Base-by-base conservation (phyloP, 2,797 vertebrate species). In the Megalops cyprinoides region DNA sequence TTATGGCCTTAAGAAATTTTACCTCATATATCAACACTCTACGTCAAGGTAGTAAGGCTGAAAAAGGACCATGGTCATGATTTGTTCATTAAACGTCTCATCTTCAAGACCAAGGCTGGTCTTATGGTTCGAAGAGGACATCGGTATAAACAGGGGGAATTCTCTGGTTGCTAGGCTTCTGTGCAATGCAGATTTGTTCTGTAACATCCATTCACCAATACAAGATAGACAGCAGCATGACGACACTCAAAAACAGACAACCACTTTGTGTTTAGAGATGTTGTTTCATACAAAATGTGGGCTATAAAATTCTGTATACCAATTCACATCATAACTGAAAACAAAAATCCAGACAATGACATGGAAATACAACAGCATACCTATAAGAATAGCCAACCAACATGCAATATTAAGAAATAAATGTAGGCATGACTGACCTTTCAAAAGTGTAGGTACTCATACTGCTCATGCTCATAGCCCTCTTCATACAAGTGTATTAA, bases 261-360 rank as follows among this genome's bases (percentile, higher is more conserved):
- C 58, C 58, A 60, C 10, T 28, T 10, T 65, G 6, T 20, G 42
- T 73, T 73, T n/a, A 44, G 20, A 44, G 42, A 73, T 73, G 37
- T 31, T 69, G 69, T 46, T 73, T 73, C 25, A 25, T 73, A 44
- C 18, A 20, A 69, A 37, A 69, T 69, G 15, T 46, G 46, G 39
- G 42, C 42, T 73, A 73, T 23, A 73, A 73, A 73, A 46, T 15
- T 44, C 37, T 28, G n/a, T n/a, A n/a, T n/a, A n/a, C n/a, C n/a
- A 23, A 73, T 73, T 73, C 69, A 71, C 67, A 34, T 67, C 71
- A 20, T 25, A 73, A 73, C 39, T 73, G 25, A n/a, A 46, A 25
- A 67, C n/a, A 69, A 39, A 42, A 12, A 15, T 46, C 9, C 42
- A n/a, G 42, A 8, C 39, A 73, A n/a, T 25, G 23, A 3, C 12